Conservation (phyloP, 2,888 invertebrate genomes). For the Cantharis nigra region DNA sequence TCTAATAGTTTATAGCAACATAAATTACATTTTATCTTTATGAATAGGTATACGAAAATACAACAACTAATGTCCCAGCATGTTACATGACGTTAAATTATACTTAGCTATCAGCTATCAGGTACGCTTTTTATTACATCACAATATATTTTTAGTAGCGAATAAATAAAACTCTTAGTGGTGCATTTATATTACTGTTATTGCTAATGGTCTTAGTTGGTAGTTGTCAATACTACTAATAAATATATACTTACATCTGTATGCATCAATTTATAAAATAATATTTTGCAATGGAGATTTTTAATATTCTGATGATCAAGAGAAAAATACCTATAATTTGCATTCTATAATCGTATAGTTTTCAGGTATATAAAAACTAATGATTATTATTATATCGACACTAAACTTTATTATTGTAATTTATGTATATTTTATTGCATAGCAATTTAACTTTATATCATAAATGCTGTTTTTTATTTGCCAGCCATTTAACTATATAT, state of each 20-base stretch:
- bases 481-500: neutral
- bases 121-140: slow-evolving; percentile 22
- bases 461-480: neutral
- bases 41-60: slow-evolving; percentile 46
- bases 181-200: slow-evolving; percentile 3
- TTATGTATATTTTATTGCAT: neutral
- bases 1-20: slow-evolving; percentile 46
- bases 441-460: neutral
- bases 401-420: neutral
- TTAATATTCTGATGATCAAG: neutral
- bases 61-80: slow-evolving; percentile 43
- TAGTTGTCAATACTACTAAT: neutral
- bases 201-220: neutral
- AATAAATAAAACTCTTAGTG: slow-evolving; percentile 10
- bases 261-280: neutral
- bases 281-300: neutral
- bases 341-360: neutral
- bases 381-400: neutral
- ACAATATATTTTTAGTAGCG: slow-evolving; percentile 16
- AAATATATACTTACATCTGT: neutral
- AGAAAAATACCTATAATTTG: neutral
- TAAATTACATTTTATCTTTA: slow-evolving; percentile 50
- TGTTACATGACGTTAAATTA: slow-evolving; percentile 43
- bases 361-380: neutral
- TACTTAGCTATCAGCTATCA: slow-evolving; percentile 42